A percentile compares a stretch with the other conserved stretches of the same genome.
Conservation (phyloP, 2,888 invertebrate species). For the Eupithecia insigniata region DNA sequence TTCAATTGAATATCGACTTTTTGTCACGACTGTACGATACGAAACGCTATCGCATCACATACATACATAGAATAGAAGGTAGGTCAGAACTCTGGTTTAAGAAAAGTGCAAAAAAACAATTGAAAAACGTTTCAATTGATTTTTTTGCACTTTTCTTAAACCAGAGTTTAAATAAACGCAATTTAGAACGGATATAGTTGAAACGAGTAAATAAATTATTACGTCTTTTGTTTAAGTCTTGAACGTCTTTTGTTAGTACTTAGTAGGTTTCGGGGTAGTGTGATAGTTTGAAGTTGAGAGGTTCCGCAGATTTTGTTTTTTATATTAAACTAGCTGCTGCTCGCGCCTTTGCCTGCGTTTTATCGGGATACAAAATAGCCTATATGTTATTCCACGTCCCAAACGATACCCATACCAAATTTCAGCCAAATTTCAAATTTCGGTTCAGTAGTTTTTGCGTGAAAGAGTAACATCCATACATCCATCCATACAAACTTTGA, state of each 20-base stretch:
- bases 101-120: background rate
- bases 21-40: background rate
- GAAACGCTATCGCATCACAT: background rate
- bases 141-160: background rate
- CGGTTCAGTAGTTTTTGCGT: no score
- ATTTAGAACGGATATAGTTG: background rate
- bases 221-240: no score
- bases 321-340: no score
- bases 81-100: background rate
- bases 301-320: no score
- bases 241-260: background rate
- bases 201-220: background rate
- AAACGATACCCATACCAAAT: no score
- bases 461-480: no score
- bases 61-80: background rate
- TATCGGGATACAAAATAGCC: no score
- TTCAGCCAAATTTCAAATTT: no score
- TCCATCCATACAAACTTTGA: no score
- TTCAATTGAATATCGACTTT: conserved; percentile 6
- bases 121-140: conserved; percentile 8
- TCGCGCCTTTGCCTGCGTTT: no score
- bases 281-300: no score
- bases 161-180: background rate
- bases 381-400: no score
- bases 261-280: background rate